These are phyloP conservation scores for Atlantisia rogersi DNA, from an alignment of 2,113 vertebrate species.

Conservation along the genomic window DNA sequence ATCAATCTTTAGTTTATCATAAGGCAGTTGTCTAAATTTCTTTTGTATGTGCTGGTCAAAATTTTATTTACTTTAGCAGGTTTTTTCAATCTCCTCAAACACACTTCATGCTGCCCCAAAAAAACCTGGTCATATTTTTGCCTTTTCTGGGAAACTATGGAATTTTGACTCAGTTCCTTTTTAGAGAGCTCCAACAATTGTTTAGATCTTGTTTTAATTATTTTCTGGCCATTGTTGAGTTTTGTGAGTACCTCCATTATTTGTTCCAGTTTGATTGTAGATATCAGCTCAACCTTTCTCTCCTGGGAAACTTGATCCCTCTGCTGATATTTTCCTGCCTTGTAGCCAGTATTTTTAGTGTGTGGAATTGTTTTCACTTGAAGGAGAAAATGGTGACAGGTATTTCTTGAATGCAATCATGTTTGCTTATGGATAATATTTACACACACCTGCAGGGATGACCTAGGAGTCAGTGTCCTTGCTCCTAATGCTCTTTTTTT, in stretches of 20 bases:
- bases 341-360: not conserved
- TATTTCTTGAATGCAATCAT: not conserved
- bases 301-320: not conserved
- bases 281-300: constrained; percentile 14
- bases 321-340: not conserved
- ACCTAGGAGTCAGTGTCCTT: not conserved
- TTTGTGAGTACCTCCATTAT: constrained; percentile 33
- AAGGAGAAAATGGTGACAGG: not conserved
- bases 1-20: not conserved
- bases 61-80: not conserved
- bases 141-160: not conserved
- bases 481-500: not conserved
- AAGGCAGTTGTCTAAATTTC: not conserved
- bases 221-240: constrained; percentile 37
- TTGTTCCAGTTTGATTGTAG: constrained; percentile 40
- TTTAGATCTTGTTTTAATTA: constrained; percentile 56
- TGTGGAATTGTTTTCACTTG: not conserved
- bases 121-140: not conserved
- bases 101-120: not conserved
- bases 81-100: not conserved
- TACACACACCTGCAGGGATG: not conserved
- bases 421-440: not conserved
- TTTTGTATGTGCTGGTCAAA: not conserved
- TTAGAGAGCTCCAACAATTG: not conserved
- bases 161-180: constrained; percentile 21